phyloP scores from a whole-genome alignment of 2,888 invertebrate genomes.

The Pocota personata region DNA sequence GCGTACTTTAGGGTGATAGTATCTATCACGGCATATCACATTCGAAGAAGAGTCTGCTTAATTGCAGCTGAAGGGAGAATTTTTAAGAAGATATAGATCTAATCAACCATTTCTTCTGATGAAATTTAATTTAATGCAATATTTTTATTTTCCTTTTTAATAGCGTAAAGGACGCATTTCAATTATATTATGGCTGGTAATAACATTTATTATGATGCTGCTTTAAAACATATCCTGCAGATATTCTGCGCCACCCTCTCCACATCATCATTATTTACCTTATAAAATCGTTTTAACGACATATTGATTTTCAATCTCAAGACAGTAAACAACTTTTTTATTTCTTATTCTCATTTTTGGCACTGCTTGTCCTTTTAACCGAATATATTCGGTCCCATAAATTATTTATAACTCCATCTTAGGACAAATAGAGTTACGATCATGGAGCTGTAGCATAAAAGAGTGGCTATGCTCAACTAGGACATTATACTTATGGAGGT shows the following conservation, averaged over 20 bases:
- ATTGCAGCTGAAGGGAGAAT: no score
- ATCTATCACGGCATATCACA: no score
- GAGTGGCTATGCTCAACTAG: not conserved
- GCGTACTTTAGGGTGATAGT: no score
- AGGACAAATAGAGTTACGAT: conserved; percentile 35
- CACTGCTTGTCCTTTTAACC: conserved; percentile 22
- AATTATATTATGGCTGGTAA: not conserved
- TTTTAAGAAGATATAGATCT: no score
- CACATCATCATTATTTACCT: not conserved
- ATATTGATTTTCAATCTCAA: conserved; percentile 35
- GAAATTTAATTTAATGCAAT: not conserved
- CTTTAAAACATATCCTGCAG: not conserved
- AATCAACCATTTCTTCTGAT: not conserved
- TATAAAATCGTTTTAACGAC: conserved; percentile 15
- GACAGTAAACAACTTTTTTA: conserved; percentile 16
- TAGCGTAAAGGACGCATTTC: not conserved
- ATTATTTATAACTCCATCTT: conserved; percentile 45
- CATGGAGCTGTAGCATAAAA: not conserved
- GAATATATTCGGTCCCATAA: conserved; percentile 17
- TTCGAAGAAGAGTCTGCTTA: no score
- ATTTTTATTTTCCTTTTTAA: no score
- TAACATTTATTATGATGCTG: not conserved
- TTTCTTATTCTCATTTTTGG: conserved; percentile 8
- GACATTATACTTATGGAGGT: not conserved
- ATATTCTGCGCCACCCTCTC: not conserved